Conservation (phyloP, 2,888 invertebrate genomes). For the Patella pellucida region DNA sequence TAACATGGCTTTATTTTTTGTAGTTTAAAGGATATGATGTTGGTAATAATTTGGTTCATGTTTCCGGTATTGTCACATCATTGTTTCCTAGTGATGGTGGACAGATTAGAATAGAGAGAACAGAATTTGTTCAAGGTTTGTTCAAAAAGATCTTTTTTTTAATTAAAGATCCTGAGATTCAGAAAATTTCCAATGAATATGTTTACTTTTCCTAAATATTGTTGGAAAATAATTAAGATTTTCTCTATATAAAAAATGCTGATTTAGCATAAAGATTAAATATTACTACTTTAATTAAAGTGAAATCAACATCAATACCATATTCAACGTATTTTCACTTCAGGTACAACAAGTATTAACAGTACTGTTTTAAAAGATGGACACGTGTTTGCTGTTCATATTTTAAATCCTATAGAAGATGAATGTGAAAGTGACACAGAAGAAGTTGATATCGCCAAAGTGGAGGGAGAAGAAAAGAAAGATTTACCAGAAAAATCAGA, state of each 20-base stretch:
- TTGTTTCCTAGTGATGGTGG: constrained; percentile 69
- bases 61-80: constrained; percentile 62
- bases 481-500: constrained; percentile 15
- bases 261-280: no score
- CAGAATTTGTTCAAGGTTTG: constrained; percentile 63
- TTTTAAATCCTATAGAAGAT: constrained; percentile 63
- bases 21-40: constrained; percentile 70
- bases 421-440: constrained; percentile 39
- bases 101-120: constrained; percentile 65
- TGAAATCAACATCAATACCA: no score
- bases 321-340: background rate
- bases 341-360: constrained; percentile 61
- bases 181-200: no score
- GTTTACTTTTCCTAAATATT: no score
- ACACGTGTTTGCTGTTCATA: constrained; percentile 68
- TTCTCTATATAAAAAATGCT: no score
- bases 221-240: no score
- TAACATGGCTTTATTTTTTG: constrained; percentile 26
- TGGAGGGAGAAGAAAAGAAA: constrained; percentile 31
- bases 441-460: constrained; percentile 33
- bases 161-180: no score
- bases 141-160: background rate
- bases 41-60: constrained; percentile 68
- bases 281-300: no score
- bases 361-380: constrained; percentile 67